These are phyloP conservation scores for Phoenoteleia sp. DNA, from an alignment of 2,888 invertebrate genomes.

Conservation along the genomic window DNA sequence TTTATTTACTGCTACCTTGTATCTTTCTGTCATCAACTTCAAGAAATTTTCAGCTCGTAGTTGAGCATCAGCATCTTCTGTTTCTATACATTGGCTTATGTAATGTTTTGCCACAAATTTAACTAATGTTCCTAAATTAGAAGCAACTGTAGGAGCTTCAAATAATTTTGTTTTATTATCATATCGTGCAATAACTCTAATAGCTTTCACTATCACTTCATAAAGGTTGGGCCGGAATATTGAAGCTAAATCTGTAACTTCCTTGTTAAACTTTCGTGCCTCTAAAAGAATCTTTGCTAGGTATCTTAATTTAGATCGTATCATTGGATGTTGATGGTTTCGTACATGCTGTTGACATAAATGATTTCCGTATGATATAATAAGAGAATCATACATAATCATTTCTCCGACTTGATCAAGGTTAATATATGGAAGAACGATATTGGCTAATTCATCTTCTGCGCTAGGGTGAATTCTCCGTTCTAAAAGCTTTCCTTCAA, in stretches of 20 bases:
- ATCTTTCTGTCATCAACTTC: neutral
- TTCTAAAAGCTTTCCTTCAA: too few species aligned
- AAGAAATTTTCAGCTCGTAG: neutral
- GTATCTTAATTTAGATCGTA: neutral
- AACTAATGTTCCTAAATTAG: neutral
- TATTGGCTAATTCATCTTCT: neutral
- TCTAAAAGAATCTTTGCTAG: neutral
- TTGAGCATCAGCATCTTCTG: neutral
- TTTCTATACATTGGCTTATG: neutral
- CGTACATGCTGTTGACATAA: neutral
- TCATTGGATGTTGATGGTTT: neutral
- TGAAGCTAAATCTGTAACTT: neutral
- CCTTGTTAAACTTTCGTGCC: neutral
- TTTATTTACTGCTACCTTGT: neutral
- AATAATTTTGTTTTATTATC: neutral
- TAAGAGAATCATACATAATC: neutral
- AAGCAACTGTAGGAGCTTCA: neutral
- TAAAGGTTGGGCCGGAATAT: neutral
- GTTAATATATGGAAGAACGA: neutral
- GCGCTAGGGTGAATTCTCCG: neutral
- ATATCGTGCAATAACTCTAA: neutral
- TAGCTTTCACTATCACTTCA: neutral
- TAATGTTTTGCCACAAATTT: neutral
- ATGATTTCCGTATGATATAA: neutral
- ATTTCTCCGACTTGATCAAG: neutral